Percentiles rank a stretch among this genome's conserved stretches.
These are phyloP conservation scores for Gallinago media DNA, from an alignment of 2,113 vertebrate genomes.

Conservation along the genomic window DNA sequence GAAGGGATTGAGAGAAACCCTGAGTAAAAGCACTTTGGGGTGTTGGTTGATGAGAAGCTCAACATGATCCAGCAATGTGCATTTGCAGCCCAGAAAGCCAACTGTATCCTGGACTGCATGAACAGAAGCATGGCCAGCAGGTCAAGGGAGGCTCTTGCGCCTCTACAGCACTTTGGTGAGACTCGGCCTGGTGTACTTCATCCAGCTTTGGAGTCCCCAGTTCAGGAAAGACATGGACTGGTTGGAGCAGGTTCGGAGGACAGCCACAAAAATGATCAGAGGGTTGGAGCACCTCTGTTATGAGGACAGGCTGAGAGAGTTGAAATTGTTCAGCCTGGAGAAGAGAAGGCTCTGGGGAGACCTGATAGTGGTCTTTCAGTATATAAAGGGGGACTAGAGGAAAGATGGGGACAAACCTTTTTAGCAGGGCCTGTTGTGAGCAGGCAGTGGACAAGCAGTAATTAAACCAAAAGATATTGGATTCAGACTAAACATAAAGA, in stretches of 20 bases:
- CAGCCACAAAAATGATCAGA: background rate
- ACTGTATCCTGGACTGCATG: background rate
- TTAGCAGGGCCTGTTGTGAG: too few species aligned
- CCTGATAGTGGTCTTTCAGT: background rate
- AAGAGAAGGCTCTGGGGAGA: background rate
- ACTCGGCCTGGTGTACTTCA: background rate
- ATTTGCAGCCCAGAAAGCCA: background rate
- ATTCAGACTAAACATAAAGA: background rate
- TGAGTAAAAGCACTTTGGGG: background rate
- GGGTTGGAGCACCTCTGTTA: accelerated
- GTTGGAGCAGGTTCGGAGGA: background rate
- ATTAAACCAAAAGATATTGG: background rate
- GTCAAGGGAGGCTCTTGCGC: background rate
- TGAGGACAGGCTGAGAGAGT: background rate
- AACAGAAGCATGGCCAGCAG: background rate
- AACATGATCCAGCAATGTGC: background rate
- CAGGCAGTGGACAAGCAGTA: background rate
- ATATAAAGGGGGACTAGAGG: background rate
- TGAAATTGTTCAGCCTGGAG: background rate
- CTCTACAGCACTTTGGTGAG: background rate
- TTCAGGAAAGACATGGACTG: background rate
- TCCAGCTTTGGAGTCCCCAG: background rate
- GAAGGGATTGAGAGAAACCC: background rate
- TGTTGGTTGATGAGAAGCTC: background rate
- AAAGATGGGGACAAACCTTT: background rate